Evolutionary conservation across 2,797 vertebrate genomes (phyloP), one percentile per base, ranked within the genome.

Genomic region (Gobio occitaniae): DNA sequence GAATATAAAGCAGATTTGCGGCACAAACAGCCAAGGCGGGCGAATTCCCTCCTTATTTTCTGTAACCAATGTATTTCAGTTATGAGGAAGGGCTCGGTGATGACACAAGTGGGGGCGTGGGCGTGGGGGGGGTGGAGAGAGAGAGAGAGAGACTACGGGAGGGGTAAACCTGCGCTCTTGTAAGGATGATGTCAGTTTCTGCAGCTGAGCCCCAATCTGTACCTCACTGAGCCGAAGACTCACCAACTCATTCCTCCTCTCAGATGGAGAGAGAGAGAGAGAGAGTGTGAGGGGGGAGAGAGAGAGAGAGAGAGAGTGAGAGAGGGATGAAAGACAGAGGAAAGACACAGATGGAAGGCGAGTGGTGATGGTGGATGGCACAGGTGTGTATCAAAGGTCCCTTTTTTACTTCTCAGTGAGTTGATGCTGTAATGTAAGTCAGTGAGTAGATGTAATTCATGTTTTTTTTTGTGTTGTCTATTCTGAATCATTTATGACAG

Each of bases 131-230:
- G 15, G 84, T 82, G 80, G 75, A 54, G 79, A 32, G 54, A 68
- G 90, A 90, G 80, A 29, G 82, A 21, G 93, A 94, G 92, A 93
- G 93, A 93, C 91, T 92, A 91, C 92, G 92, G 94, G 93, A 93
- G 94, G 94, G 94, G 93, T 95, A 95, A 95, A 95, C 94, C 94
- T 95, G 93, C 93, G 94, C 93, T 93, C 93, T 93, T 93, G 94
- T 94, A 94, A 93, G 91, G 95, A 95, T 96, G 95, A 96, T 96
- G 95, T 96, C 95, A 96, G 95, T 95, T 94, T 95, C 94, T 95
- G 95, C 95, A 95, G 94, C 94, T 95, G 94, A 95, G 95, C 93
- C 93, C 90, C 91, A 79, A 90, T 94, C 92, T 92, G 91, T 90
- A 91, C 91, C 92, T 93, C 91, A 90, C 92, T 89, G 88, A 89